Evolutionary conservation across 2,797 vertebrate genomes (phyloP), one percentile per base, ranked within the genome.

Genomic region (Distichodus sexfasciatus): DNA sequence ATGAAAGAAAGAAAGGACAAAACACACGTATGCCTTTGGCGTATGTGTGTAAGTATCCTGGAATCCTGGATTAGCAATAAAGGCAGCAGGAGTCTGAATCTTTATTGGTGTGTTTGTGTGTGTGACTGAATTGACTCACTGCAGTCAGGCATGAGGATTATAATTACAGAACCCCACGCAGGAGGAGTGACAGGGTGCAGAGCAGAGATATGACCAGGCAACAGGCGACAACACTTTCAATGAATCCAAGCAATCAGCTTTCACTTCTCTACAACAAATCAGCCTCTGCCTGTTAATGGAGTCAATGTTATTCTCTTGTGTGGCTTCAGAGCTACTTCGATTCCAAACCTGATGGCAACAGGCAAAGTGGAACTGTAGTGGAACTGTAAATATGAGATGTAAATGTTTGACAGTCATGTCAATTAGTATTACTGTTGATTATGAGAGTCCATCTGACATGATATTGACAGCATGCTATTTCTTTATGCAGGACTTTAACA

Each of bases 131-230:
- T 55, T 44, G 23, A 44, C 40, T 53, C 21, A 31, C 31, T 24
- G 35, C 59, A 69, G 58, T 41, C 58, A 28, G 55, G 59, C 53
- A 48, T 62, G 28, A 40, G 59, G 24, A 72, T 74, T 79, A 77
- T 76, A 71, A 75, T 73, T 73, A 70, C 66, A 76, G 68, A 19
- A 46, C 28, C 40, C 23, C 29, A 61, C 40, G 35, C 23, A 68
- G 9, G 41, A 29, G 38, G 40, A 74, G 46, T 48, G 59, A 48
- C 63, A 55, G 57, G 38, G 51, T 51, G 62, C 75, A 58, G 36
- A 53, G 38, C n/a, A 58, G 46, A 79, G 69, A 72, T 70, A 74
- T 35, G 46, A 53, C 12, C 40, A 33, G 51, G 36, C 48, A 61
- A 33, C 31, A 69, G 29, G 6, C 35, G 24, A 26, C 41, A 46